Base-by-base conservation (phyloP, 2,888 invertebrate species). In the Tiphia femorata region DNA sequence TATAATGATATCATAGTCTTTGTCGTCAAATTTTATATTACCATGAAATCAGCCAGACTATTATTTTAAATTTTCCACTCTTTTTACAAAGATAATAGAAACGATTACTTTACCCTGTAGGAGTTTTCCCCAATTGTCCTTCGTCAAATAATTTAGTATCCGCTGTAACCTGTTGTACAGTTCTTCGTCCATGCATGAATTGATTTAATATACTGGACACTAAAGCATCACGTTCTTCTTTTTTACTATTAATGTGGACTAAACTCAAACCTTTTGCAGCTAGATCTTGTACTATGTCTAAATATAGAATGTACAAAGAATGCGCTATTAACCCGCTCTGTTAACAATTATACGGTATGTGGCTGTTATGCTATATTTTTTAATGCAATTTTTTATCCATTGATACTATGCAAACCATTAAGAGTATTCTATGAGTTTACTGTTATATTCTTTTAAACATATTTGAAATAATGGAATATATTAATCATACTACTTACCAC, bases 231-330 rank as follows among this genome's bases (percentile, higher is more conserved):
- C 90, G 90, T 71, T 90, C 89, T 59, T 88, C 88, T 48, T 90
- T 88, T 58, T 90, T 90, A 0, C 94, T 94, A 51, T 90, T 90
- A 72, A 94, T 92, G 78, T 96, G 97, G 5, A 97, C 92, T 1
- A 96, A 85, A 49, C 94, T 94, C 17, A 97, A 86, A 7, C 96
- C 97, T 81, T 96, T 95, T 10, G 95, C 94, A 1, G 96, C 95
- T 1, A 95, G 92, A 81, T 97, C 97, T 86, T 97, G 97, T 0
- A 96, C 93, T 70, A 97, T 91, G 76, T 97, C 96, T 96, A 79
- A n/a, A 30, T 33, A 19, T 12, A 10, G 16, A 30, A n/a, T 17
- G 19, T 43, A 29, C 10, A 27, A 7, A 2, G 2, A n/a, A 19
- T n/a, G n/a, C n/a, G n/a, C n/a, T n/a, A n/a, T n/a, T n/a, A n/a